Percentiles rank a stretch among this genome's conserved stretches.
Conservation (phyloP, 2,113 vertebrate genomes). For the Myotis brandtii region DNA sequence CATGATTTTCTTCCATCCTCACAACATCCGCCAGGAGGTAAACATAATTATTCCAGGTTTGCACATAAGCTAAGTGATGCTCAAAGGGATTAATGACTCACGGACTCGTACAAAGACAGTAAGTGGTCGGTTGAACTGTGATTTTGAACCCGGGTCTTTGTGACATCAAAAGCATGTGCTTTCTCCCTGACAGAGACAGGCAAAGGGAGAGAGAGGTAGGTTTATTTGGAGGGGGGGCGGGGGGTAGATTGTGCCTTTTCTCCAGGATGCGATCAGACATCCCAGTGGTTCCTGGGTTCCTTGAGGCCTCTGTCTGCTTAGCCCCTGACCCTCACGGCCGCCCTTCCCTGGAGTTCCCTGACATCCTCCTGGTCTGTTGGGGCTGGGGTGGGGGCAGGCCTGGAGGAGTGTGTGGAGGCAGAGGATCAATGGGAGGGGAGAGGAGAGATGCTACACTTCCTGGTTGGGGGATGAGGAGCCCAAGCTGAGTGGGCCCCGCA, state of each 20-base stretch:
- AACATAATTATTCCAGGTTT: not conserved
- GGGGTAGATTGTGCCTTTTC: not conserved
- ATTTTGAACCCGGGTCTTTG: slow-evolving; percentile 39
- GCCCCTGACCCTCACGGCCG: not conserved
- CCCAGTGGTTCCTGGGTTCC: not conserved
- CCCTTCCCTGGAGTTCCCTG: not conserved
- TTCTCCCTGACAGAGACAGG: not conserved
- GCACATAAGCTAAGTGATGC: not conserved
- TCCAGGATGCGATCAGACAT: not conserved
- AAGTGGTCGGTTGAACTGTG: not conserved
- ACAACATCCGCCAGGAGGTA: not conserved
- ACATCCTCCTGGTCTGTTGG: not conserved
- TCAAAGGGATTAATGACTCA: not conserved
- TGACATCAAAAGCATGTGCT: not conserved
- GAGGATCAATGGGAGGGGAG: not conserved
- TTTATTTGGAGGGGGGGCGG: not conserved
- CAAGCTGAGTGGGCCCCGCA: not conserved
- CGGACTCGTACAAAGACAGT: not conserved
- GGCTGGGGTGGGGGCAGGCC: not conserved
- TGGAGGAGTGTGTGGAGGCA: not conserved
- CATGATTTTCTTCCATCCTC: not conserved
- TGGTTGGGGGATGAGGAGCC: not conserved
- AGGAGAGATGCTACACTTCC: rapidly evolving
- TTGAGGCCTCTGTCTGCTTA: not conserved
- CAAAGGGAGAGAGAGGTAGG: not conserved